Percentiles rank a stretch among this genome's conserved stretches.
phyloP scores from a whole-genome alignment of 1,140 invertebrate genomes.

The Brachionus koreanus region DNA sequence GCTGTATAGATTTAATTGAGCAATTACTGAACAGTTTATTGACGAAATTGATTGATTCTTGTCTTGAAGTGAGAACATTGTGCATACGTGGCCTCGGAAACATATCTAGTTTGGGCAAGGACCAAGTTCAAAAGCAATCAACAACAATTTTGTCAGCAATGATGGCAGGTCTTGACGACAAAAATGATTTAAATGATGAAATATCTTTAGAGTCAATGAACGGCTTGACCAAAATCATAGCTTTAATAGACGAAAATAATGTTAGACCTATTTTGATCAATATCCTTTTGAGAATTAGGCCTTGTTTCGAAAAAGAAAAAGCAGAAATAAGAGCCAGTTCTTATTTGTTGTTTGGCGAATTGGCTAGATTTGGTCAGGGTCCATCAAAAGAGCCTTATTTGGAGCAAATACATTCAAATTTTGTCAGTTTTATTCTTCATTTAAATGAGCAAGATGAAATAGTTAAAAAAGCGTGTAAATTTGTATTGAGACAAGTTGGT shows the following conservation, averaged over 20 bases:
- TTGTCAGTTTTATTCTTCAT: conserved; percentile 71
- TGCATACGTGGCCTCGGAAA: conserved; percentile 65
- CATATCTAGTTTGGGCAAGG: conserved; percentile 58
- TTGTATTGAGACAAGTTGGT: conserved; percentile 66
- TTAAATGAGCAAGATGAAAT: conserved; percentile 67
- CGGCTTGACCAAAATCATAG: conserved; percentile 58
- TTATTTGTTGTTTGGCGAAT: conserved; percentile 69
- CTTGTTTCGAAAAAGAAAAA: conserved; percentile 62
- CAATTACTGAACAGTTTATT: conserved; percentile 63
- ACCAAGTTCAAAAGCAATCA: conserved; percentile 59
- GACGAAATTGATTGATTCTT: conserved; percentile 63
- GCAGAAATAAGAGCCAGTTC: conserved; percentile 64
- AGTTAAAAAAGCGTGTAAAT: conserved; percentile 68
- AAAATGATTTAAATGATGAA: conserved; percentile 59
- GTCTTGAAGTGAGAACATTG: conserved; percentile 63
- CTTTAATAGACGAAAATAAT: conserved; percentile 57
- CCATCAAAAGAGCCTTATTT: conserved; percentile 60
- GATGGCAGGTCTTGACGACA: conserved; percentile 62
- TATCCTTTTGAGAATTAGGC: conserved; percentile 59
- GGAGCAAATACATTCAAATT: conserved; percentile 70
- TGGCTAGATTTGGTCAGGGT: conserved; percentile 61
- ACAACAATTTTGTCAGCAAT: conserved; percentile 60
- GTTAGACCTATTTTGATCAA: conserved; percentile 60
- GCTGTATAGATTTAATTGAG: conserved; percentile 61
- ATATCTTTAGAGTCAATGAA: conserved; percentile 60